phyloP scores from a whole-genome alignment of 2,797 vertebrate species.

The Melanotaenia trifasciata region DNA sequence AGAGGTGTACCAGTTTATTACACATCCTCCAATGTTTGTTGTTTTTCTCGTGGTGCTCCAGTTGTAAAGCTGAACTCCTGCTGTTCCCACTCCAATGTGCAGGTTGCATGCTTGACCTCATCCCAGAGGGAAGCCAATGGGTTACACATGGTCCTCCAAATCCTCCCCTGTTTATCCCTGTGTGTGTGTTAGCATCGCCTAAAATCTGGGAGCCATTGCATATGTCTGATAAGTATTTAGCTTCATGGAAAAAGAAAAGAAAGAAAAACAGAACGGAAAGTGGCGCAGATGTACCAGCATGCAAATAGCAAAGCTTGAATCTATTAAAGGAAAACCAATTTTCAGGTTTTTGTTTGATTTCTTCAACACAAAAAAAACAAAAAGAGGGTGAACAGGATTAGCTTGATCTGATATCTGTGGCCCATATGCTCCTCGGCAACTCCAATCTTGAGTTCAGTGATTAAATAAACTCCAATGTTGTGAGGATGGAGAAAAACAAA shows the following conservation, averaged over 20 bases:
- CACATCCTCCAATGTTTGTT: slow-evolving; percentile 41
- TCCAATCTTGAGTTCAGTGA: slow-evolving; percentile 10
- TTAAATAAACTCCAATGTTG: slow-evolving; percentile 24
- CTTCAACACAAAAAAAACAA: slow-evolving; percentile 5
- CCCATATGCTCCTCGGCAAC: slow-evolving; percentile 20
- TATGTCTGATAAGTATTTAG: slow-evolving; percentile 72
- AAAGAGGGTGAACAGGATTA: slow-evolving; percentile 31
- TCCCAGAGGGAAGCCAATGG: slow-evolving; percentile 67
- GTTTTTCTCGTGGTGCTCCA: slow-evolving; percentile 46
- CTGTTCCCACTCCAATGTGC: slow-evolving; percentile 66
- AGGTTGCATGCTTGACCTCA: slow-evolving; percentile 78
- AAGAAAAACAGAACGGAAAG: slow-evolving; percentile 19
- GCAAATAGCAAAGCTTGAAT: slow-evolving; percentile 33
- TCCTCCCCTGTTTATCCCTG: slow-evolving; percentile 25
- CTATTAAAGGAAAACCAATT: slow-evolving; percentile 36
- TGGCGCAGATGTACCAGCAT: slow-evolving; percentile 46
- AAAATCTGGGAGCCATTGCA: slow-evolving; percentile 79
- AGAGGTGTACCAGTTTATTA: slow-evolving; percentile 55
- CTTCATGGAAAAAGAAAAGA: slow-evolving; percentile 21
- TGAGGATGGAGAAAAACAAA: slow-evolving; percentile 19
- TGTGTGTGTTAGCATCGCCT: slow-evolving; percentile 66
- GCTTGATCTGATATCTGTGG: slow-evolving; percentile 29
- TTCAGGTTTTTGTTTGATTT: slow-evolving; percentile 16
- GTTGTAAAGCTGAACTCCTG: slow-evolving; percentile 65
- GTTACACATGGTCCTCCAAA: slow-evolving; percentile 72